phyloP scores from a whole-genome alignment of 2,113 vertebrate genomes.

The Mustela lutreola region DNA sequence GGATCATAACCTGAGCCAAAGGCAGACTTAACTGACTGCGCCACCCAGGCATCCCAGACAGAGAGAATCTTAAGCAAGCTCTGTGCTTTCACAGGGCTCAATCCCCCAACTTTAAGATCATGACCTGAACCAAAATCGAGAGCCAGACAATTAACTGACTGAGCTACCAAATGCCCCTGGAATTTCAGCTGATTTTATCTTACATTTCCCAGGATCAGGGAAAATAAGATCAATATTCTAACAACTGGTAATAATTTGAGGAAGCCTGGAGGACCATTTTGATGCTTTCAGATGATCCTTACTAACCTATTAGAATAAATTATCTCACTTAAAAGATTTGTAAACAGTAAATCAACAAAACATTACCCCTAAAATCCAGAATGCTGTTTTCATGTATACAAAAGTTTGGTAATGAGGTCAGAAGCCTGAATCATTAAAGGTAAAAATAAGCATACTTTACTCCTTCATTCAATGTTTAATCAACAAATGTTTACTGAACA shows the following conservation, averaged over 20 bases:
- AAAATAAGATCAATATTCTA: conserved; percentile 4
- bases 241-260: background rate
- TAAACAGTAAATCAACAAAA: conserved; percentile 21
- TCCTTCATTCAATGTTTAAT: background rate
- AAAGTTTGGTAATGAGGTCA: background rate
- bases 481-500: background rate
- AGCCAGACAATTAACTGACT: background rate
- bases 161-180: background rate
- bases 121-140: background rate
- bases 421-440: background rate
- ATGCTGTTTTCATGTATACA: background rate
- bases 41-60: background rate
- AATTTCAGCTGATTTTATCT: conserved; percentile 40
- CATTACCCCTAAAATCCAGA: background rate
- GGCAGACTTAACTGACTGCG: background rate
- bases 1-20: background rate
- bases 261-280: background rate
- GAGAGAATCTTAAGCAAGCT: background rate
- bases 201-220: background rate
- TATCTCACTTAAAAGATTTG: background rate
- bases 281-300: background rate
- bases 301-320: background rate
- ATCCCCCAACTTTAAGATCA: background rate
- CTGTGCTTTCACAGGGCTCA: background rate
- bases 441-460: background rate